Conservation (phyloP, 1,140 invertebrate species). For the Gonioctena quinquepunctata region DNA sequence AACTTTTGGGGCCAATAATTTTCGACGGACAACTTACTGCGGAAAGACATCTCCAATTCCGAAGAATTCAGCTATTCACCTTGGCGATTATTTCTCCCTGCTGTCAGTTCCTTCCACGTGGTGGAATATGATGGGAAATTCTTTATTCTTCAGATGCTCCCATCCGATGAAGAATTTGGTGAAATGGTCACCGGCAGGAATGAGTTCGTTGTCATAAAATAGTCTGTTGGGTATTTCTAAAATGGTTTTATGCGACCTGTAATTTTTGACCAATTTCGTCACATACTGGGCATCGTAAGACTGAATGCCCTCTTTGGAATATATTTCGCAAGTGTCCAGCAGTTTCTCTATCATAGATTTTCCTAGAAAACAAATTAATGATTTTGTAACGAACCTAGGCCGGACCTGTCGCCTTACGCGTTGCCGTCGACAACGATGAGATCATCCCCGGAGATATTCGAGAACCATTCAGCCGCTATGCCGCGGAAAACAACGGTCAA, state of each 20-base stretch:
- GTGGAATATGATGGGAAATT: constrained; percentile 78
- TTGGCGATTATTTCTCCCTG: constrained; percentile 76
- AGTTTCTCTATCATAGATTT: constrained; percentile 50
- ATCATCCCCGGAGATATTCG: too few species aligned
- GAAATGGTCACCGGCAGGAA: constrained; percentile 29
- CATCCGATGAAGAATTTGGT: constrained; percentile 45
- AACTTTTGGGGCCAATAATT: too few species aligned
- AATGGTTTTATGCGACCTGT: constrained; percentile 79
- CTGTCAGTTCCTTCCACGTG: constrained; percentile 76
- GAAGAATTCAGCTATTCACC: too few species aligned
- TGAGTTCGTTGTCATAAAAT: constrained; percentile 80
- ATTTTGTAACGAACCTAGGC: too few species aligned
- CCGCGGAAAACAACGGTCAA: too few species aligned
- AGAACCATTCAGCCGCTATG: too few species aligned
- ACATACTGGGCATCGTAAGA: constrained; percentile 71
- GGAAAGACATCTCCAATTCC: too few species aligned
- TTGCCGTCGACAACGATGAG: too few species aligned
- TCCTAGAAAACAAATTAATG: constrained; percentile 25
- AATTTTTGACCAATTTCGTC: constrained; percentile 75
- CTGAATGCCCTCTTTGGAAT: constrained; percentile 46
- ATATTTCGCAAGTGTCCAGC: constrained; percentile 41
- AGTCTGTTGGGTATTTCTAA: constrained; percentile 74
- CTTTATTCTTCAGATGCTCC: constrained; percentile 51
- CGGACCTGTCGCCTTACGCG: too few species aligned
- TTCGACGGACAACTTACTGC: too few species aligned